Evolutionary conservation across 2,113 vertebrate genomes (phyloP), one percentile per base, ranked within the genome.

Genomic region (Salvelinus sp.): DNA sequence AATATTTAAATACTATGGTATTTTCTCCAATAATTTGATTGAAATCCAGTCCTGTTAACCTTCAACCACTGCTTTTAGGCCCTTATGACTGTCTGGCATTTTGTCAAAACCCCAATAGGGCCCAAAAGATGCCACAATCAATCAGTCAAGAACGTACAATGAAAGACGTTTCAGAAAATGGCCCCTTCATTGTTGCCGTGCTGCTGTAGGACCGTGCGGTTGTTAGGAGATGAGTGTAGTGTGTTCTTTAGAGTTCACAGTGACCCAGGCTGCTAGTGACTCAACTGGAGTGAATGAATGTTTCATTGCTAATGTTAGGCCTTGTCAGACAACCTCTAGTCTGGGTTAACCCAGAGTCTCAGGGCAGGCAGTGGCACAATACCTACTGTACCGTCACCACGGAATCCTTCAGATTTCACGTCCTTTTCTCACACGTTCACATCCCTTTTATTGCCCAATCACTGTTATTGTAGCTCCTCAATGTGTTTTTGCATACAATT

Each of bases 301-400:
- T 64, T 63, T 73, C 72, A 48, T 14, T 2, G 58, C n/a, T 63
- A 60, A n/a, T 33, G 9, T 57, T 33, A 9, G 18, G 12, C 30
- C 58, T 63, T 33, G 30, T 48, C 60, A 68, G 18, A 72, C 27
- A 33, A n/a, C 27, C 57, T 62, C n/a, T 33, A 63, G 72, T 64
- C 72, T 64, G 60, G 33, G 66, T 38, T 68, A 6, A 33, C 18
- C 27, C 30, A 20, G 28, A 54, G 48, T 54, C 14, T 54, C 50
- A 54, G 50, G 50, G 50, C 50, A 44, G 38, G 38, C 38, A 4
- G 28, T 22, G 64, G 63, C 64, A 6, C 14, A 13, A 14, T 16
- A 54, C 4, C 50, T 14, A 54, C 50, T 54, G 13, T 18, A 54
- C 64, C 64, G 14, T 18, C 64, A 3, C 30, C 64, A 66, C 66